Evolutionary conservation across 2,888 invertebrate genomes (phyloP).

Genomic region (Melinaea marsaeus): DNA sequence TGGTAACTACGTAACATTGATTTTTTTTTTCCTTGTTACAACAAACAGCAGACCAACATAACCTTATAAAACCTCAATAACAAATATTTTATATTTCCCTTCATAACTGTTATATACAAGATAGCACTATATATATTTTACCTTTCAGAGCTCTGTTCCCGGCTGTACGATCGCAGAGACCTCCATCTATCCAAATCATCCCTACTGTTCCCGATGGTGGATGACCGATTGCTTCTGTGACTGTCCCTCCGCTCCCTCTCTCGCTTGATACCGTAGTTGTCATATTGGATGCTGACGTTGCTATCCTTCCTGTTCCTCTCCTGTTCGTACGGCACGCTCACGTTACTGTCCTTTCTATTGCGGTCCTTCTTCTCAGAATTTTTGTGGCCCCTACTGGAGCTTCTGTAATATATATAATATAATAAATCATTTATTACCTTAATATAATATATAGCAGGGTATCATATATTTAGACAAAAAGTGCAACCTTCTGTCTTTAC

Average conservation of each 20-base stretch:
- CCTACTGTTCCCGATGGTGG: constrained; percentile 68
- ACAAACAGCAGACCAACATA: no score
- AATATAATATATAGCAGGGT: background rate
- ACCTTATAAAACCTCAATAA: no score
- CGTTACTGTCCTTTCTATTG: constrained; percentile 62
- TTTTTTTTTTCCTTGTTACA: no score
- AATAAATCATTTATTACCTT: background rate
- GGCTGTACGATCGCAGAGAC: constrained; percentile 67
- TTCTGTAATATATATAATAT: constrained; percentile 42
- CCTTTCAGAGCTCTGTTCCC: constrained; percentile 74
- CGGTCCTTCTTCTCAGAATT: constrained; percentile 63
- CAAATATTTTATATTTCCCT: no score
- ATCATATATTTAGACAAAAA: background rate
- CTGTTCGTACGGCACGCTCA: constrained; percentile 57
- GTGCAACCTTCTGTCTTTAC: constrained; percentile 63
- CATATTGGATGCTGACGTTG: constrained; percentile 63
- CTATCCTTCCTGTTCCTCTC: constrained; percentile 61
- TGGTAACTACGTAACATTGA: no score
- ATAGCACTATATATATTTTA: constrained; percentile 35
- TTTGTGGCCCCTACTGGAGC: constrained; percentile 66
- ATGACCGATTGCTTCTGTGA: constrained; percentile 67
- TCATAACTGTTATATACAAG: no score
- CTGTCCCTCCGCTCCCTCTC: constrained; percentile 65
- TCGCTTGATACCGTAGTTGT: constrained; percentile 50
- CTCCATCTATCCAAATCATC: constrained; percentile 72